phyloP scores from a whole-genome alignment of 2,797 vertebrate species.

The Bradypus variegatus region DNA sequence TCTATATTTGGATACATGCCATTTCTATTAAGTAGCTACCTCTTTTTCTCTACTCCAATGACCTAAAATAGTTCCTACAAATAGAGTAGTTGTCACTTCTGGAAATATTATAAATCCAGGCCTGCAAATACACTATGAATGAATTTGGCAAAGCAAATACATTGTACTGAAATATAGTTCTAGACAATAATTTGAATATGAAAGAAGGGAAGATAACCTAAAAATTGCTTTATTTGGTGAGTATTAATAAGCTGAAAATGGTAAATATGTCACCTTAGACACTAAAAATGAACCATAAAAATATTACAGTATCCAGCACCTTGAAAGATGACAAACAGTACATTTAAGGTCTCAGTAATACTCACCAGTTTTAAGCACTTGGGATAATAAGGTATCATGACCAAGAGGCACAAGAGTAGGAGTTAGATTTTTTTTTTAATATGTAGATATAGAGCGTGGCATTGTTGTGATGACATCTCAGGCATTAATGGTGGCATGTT shows the following conservation, averaged over 20 bases:
- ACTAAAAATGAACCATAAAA: constrained; percentile 9
- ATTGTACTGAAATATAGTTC: constrained; percentile 9
- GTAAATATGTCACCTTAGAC: neutral
- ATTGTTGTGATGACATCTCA: neutral
- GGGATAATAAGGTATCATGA: constrained; percentile 10
- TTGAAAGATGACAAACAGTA: constrained; percentile 22
- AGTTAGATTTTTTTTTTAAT: neutral
- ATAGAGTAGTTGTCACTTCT: constrained; percentile 44
- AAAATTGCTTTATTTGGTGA: constrained; percentile 16
- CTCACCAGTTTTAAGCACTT: constrained; percentile 1
- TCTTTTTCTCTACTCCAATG: constrained; percentile 54
- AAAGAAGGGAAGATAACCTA: constrained; percentile 30
- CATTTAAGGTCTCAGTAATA: constrained; percentile 1
- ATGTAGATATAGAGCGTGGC: neutral
- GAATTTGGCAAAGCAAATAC: constrained; percentile 30
- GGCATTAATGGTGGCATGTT: neutral
- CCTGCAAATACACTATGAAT: constrained; percentile 3
- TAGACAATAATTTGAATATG: constrained; percentile 11
- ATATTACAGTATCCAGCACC: neutral
- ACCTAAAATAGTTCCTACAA: constrained; percentile 52
- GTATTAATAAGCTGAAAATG: constrained; percentile 28
- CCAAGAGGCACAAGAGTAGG: neutral
- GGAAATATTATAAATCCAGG: constrained; percentile 28
- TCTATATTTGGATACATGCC: constrained; percentile 52
- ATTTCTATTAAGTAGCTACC: constrained; percentile 43